Evolutionary conservation across 2,113 vertebrate genomes (phyloP).

Genomic region (Struthidea cinerea): DNA sequence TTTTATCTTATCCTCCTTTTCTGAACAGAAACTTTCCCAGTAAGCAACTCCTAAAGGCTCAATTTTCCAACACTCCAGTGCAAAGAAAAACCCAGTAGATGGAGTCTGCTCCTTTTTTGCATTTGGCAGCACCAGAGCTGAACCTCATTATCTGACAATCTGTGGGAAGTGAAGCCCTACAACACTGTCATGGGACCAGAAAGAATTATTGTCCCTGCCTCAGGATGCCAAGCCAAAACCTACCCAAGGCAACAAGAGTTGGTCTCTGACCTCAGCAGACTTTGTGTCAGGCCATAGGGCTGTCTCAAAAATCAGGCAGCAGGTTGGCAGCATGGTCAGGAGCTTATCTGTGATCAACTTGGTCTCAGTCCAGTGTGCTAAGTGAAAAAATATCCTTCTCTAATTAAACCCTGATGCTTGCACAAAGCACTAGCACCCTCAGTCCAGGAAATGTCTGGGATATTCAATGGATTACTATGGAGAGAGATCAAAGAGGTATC

Average conservation of each 20-base stretch:
- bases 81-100: background rate
- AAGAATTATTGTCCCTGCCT: background rate
- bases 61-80: background rate
- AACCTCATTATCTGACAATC: background rate
- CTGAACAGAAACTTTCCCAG: background rate
- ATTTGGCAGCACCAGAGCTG: background rate
- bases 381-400: background rate
- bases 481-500: background rate
- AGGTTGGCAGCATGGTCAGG: background rate
- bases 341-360: background rate
- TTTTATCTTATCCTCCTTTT: background rate
- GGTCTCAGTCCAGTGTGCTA: background rate
- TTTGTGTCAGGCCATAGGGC: background rate
- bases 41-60: background rate
- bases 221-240: background rate
- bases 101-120: background rate
- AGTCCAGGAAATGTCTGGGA: background rate
- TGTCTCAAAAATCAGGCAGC: background rate
- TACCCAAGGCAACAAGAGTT: background rate
- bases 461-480: background rate
- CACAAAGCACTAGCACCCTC: background rate
- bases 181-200: background rate
- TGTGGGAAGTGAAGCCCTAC: rapidly evolving
- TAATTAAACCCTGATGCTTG: background rate
- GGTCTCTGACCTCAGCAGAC: background rate